These are phyloP conservation scores for Empis livida DNA, from an alignment of 2,888 invertebrate genomes.

Conservation along the genomic window DNA sequence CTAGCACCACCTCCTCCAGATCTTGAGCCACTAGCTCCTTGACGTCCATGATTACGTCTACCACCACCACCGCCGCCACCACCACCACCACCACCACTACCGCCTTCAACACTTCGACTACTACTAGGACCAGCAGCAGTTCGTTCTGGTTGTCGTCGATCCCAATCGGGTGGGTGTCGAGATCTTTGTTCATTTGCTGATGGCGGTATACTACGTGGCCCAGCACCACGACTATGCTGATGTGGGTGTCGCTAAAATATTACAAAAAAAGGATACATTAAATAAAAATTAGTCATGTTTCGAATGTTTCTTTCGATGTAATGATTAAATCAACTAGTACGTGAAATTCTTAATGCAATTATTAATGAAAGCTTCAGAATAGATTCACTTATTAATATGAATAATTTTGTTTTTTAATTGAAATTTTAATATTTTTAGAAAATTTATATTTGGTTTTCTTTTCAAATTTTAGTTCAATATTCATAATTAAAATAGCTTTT, in stretches of 20 bases:
- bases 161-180: constrained; percentile 30
- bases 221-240: constrained; percentile 27
- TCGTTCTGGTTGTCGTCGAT: constrained; percentile 23
- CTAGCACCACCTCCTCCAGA: constrained; percentile 36
- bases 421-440: too few species aligned
- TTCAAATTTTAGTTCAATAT: too few species aligned
- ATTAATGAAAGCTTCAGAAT: too few species aligned
- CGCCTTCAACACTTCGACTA: constrained; percentile 26
- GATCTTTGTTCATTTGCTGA: constrained; percentile 36
- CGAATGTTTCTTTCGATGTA: too few species aligned
- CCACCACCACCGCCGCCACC: constrained; percentile 13
- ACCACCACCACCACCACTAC: constrained; percentile 9
- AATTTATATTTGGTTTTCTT: too few species aligned
- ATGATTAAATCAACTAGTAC: too few species aligned
- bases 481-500: too few species aligned
- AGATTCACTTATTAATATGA: too few species aligned
- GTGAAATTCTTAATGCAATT: too few species aligned
- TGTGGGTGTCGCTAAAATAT: constrained; percentile 35
- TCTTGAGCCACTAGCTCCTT: constrained; percentile 25
- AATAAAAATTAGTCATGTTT: too few species aligned
- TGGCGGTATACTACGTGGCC: constrained; percentile 39
- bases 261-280: background rate
- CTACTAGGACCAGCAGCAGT: constrained; percentile 23
- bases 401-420: too few species aligned
- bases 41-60: constrained; percentile 26